phyloP scores from a whole-genome alignment of 2,797 vertebrate genomes.

The Falco berigora region DNA sequence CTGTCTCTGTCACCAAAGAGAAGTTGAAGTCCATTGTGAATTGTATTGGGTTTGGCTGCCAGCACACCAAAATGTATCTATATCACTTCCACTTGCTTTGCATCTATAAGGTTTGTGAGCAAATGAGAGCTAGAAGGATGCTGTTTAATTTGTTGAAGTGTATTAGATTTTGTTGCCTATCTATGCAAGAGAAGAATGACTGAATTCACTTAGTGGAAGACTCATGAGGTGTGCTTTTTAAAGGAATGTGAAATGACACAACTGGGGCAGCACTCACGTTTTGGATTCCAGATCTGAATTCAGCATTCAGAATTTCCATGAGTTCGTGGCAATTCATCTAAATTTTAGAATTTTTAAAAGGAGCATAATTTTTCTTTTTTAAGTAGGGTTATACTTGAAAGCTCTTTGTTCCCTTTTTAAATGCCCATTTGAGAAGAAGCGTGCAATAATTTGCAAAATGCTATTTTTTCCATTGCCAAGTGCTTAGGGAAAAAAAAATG shows the following conservation, averaged over 20 bases:
- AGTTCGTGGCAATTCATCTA: not conserved
- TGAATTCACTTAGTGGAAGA: not conserved
- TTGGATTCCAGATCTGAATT: not conserved
- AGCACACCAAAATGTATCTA: not conserved
- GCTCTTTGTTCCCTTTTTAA: not conserved
- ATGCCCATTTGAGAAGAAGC: not conserved
- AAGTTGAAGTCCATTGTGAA: not conserved
- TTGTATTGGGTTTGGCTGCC: not conserved
- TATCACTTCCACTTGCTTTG: not conserved
- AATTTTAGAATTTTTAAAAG: not conserved
- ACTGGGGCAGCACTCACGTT: not conserved
- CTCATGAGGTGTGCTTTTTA: not conserved
- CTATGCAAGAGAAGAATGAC: not conserved
- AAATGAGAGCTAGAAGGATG: not conserved
- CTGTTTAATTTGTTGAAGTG: not conserved
- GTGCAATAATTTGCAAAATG: not conserved
- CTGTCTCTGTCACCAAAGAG: not conserved
- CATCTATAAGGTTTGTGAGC: not conserved
- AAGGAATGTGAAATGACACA: not conserved
- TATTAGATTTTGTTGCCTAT: not conserved
- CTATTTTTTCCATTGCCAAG: not conserved
- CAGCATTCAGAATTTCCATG: not conserved
- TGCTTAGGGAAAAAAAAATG: not conserved
- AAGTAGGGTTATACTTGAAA: not conserved
- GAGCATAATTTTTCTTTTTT: not conserved